These are phyloP conservation scores for Hydropsyche tenuis DNA, from an alignment of 1,140 invertebrate species.

Conservation along the genomic window DNA sequence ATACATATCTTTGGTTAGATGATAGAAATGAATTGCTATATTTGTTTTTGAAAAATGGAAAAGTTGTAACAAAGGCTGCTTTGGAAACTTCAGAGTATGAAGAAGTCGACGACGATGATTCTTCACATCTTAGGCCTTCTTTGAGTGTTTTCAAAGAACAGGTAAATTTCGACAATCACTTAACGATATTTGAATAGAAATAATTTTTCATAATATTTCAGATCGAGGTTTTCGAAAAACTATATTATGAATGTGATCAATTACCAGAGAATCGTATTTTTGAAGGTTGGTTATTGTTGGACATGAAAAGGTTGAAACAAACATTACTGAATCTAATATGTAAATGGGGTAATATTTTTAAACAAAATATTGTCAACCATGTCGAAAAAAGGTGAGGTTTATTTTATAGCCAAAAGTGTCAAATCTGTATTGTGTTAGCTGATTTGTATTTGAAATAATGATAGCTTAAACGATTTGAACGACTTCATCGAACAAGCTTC, in stretches of 20 bases:
- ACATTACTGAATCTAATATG: conserved; percentile 76
- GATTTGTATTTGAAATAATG: conserved; percentile 2
- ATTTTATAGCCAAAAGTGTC: conserved; percentile 40
- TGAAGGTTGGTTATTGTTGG: conserved; percentile 75
- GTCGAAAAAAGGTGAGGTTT: conserved; percentile 65
- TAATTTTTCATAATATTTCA: conserved; percentile 42
- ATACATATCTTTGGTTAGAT: conserved; percentile 73
- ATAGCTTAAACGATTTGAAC: conserved; percentile 64
- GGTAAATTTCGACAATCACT: conserved; percentile 47
- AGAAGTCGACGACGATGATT: conserved; percentile 63
- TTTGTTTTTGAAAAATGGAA: conserved; percentile 71
- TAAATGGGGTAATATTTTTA: conserved; percentile 80
- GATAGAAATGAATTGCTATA: conserved; percentile 70
- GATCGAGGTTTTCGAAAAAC: conserved; percentile 59
- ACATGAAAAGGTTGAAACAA: conserved; percentile 76
- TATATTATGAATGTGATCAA: conserved; percentile 58
- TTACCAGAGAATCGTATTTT: conserved; percentile 61
- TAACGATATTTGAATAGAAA: neutral
- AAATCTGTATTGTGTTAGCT: neutral
- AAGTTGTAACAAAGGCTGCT: conserved; percentile 60
- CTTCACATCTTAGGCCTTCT: conserved; percentile 56
- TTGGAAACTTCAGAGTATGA: conserved; percentile 65
- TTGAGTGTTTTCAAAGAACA: conserved; percentile 59
- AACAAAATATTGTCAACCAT: conserved; percentile 76
- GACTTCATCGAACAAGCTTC: conserved; percentile 67